These are phyloP conservation scores for Xylophagus ater DNA, from an alignment of 2,888 invertebrate genomes.

Conservation along the genomic window DNA sequence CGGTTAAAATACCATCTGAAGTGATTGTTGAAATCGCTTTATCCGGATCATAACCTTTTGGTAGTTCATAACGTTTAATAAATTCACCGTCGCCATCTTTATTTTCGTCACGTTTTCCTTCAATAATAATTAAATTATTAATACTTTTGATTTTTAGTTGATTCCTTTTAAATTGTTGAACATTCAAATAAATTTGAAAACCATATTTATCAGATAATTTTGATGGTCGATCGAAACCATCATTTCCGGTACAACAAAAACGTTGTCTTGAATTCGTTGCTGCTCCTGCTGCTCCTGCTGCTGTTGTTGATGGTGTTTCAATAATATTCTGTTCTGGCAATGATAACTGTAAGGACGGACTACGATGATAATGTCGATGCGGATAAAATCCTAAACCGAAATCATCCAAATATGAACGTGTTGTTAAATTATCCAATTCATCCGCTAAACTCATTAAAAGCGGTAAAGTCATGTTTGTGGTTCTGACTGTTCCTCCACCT, in stretches of 20 bases:
- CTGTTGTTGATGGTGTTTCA: too few relatives aligned
- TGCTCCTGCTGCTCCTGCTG: too few relatives aligned
- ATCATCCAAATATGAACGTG: neutral
- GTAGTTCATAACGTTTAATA: slow-evolving; percentile 57
- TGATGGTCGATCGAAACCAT: neutral
- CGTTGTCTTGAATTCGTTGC: too few relatives aligned
- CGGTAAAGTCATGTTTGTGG: neutral
- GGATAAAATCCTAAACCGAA: neutral
- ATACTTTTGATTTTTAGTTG: slow-evolving; percentile 59
- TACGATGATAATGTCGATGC: neutral
- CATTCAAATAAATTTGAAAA: slow-evolving; percentile 57
- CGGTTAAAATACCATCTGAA: slow-evolving; percentile 68
- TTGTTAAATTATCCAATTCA: neutral
- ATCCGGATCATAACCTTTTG: slow-evolving; percentile 54
- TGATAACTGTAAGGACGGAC: too few relatives aligned
- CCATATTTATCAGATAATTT: slow-evolving; percentile 48
- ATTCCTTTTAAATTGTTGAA: slow-evolving; percentile 56
- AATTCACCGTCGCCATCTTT: slow-evolving; percentile 69
- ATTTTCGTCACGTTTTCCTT: slow-evolving; percentile 61
- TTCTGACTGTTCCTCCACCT: too few relatives aligned
- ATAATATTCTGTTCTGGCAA: too few relatives aligned
- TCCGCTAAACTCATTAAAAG: neutral
- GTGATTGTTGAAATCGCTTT: slow-evolving; percentile 65
- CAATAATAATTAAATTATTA: slow-evolving; percentile 50
- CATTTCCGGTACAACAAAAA: too few relatives aligned